Evolutionary conservation across 2,888 invertebrate species (phyloP), one percentile per base, ranked within the genome.

Genomic region (Drosophila nigritarsus): DNA sequence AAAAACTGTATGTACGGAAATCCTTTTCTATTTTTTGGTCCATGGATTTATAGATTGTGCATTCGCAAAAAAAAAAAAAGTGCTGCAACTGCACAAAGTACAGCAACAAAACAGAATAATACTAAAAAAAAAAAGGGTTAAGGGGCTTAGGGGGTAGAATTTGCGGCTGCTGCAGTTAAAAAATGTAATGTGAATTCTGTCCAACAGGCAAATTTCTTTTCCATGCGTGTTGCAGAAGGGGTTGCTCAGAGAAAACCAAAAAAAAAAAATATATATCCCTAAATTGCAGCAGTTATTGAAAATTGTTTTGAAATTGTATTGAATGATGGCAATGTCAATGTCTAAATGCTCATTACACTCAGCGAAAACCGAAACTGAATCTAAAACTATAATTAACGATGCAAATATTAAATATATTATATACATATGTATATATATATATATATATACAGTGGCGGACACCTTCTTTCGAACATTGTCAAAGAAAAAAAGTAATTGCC

Each of bases 121-220:
- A 58, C 0, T 3, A n/a, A 20, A 34, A 38, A 54, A 32, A 27
- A 78, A 75, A 82, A 83, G 84, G 84, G 84, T 85, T 85, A 84
- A 89, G 77, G 87, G 73, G 59, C 77, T 84, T 89, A 77, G 73
- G 71, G 84, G 87, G 85, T 87, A 66, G 64, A 55, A 78, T 81
- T 73, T 80, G 74, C 58, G 69, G 77, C 79, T 66, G 67, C 62
- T 65, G 75, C 75, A 73, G 67, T 55, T 67, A 36, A 56, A 65
- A 61, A 69, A 66, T n/a, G n/a, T n/a, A n/a, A 24, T 75, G 66
- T 53, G 51, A 75, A 71, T 65, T 29, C 29, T 67, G 65, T 67
- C 51, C 48, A 68, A 65, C 64, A 78, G 78, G 77, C 78, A 78
- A 78, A 78, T 80, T 78, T 65, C 55, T 66, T 69, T 69, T 20